Evolutionary conservation across 2,888 invertebrate species (phyloP).

Genomic region (Drosophila atripex): DNA sequence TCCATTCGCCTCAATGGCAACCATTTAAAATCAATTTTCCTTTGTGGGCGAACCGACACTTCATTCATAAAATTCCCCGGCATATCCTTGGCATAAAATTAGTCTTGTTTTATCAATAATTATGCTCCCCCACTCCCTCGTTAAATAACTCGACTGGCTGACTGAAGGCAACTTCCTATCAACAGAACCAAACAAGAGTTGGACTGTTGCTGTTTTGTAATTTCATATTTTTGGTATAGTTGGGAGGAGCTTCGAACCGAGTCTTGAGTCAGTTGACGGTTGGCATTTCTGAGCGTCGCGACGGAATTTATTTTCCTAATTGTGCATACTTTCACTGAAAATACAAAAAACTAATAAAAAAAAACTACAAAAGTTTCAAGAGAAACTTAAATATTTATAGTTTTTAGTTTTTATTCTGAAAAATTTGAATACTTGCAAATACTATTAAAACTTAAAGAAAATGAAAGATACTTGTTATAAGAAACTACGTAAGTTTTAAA

Average conservation of each 20-base stretch:
- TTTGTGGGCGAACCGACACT: constrained; percentile 33
- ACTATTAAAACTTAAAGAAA: not conserved
- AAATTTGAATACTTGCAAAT: not conserved
- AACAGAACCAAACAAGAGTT: constrained; percentile 28
- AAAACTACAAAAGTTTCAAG: not conserved
- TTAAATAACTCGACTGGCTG: constrained; percentile 22
- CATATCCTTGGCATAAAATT: constrained; percentile 66
- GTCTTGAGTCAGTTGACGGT: constrained; percentile 52
- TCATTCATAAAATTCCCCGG: constrained; percentile 58
- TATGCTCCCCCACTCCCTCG: constrained; percentile 59
- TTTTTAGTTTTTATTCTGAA: no score
- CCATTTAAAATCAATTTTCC: constrained; percentile 70
- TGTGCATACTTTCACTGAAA: no score
- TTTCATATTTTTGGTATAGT: constrained; percentile 39
- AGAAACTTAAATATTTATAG: no score
- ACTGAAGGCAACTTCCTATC: constrained; percentile 39
- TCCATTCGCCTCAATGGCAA: constrained; percentile 41
- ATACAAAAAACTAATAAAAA: no score
- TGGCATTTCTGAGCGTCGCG: constrained; percentile 49
- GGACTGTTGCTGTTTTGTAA: constrained; percentile 57
- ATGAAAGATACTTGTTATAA: constrained; percentile 48
- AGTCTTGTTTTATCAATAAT: constrained; percentile 82
- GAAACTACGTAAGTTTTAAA: constrained; percentile 43
- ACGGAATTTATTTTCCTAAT: not conserved
- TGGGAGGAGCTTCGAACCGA: constrained; percentile 3